Conservation (phyloP, 2,888 invertebrate genomes). For the Stegophylla sp. region DNA sequence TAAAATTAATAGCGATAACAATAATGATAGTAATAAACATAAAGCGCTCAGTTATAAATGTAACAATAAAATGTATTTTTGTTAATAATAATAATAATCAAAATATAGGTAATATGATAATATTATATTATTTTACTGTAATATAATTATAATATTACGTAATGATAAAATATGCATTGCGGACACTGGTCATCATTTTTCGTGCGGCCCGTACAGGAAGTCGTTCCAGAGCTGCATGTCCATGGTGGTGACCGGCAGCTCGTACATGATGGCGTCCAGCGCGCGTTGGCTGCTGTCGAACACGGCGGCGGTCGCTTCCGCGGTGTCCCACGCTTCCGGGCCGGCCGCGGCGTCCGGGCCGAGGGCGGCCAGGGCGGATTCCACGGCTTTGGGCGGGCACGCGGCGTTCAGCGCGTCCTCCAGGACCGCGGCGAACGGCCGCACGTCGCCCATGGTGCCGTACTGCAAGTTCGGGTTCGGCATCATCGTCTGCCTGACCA, state of each 20-base stretch:
- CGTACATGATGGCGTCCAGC: background rate
- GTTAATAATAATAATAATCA: no score
- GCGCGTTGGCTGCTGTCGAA: accelerated
- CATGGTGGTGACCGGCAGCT: background rate
- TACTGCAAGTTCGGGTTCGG: background rate
- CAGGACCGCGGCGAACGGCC: background rate
- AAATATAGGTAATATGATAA: no score
- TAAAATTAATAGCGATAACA: no score
- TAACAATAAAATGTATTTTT: no score
- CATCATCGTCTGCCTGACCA: background rate
- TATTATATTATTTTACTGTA: no score
- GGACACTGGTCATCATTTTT: no score
- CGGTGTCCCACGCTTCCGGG: accelerated
- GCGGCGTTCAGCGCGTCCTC: background rate
- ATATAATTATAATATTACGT: no score
- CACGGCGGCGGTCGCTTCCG: accelerated
- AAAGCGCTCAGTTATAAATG: no score
- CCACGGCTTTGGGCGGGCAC: background rate
- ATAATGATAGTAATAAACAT: no score
- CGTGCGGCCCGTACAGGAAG: background rate
- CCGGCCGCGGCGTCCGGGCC: background rate
- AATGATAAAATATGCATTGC: no score
- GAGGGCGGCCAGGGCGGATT: background rate
- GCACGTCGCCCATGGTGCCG: background rate
- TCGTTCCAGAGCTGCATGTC: background rate